Percentiles rank a stretch among this genome's conserved stretches.
Conservation (phyloP, 2,888 invertebrate species). For the Fissipunctia ypsillon region DNA sequence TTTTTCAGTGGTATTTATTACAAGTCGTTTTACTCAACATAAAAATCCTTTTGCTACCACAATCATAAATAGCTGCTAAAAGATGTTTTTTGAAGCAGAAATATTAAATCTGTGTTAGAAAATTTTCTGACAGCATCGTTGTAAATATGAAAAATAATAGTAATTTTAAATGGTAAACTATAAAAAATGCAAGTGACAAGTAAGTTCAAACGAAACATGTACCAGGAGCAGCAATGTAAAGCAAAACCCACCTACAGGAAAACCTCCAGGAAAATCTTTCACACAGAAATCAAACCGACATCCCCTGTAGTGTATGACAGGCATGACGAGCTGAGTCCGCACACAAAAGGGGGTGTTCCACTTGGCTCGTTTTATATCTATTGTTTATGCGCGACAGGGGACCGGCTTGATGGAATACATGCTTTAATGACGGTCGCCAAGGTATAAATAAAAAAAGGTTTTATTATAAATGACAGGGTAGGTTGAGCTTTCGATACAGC, state of each 20-base stretch:
- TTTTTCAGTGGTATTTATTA: background rate
- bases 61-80: background rate
- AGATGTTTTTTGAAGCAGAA: background rate
- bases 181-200: background rate
- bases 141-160: background rate
- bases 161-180: background rate
- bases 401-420: slow-evolving; percentile 82
- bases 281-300: slow-evolving; percentile 58
- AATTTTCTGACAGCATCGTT: background rate
- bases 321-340: slow-evolving; percentile 86
- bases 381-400: slow-evolving; percentile 85
- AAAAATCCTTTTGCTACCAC: background rate
- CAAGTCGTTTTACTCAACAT: background rate
- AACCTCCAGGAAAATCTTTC: slow-evolving; percentile 50
- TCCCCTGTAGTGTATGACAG: slow-evolving; percentile 81
- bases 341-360: slow-evolving; percentile 88
- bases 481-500: slow-evolving; percentile 60
- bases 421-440: slow-evolving; percentile 67
- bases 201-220: background rate
- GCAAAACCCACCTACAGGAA: slow-evolving; percentile 51
- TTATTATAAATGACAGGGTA: slow-evolving; percentile 64
- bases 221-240: background rate
- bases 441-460: slow-evolving; percentile 69
- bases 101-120: background rate
- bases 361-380: slow-evolving; percentile 88